Evolutionary conservation across 1,140 invertebrate genomes (phyloP).

Genomic region (Rhizoglyphus robini): DNA sequence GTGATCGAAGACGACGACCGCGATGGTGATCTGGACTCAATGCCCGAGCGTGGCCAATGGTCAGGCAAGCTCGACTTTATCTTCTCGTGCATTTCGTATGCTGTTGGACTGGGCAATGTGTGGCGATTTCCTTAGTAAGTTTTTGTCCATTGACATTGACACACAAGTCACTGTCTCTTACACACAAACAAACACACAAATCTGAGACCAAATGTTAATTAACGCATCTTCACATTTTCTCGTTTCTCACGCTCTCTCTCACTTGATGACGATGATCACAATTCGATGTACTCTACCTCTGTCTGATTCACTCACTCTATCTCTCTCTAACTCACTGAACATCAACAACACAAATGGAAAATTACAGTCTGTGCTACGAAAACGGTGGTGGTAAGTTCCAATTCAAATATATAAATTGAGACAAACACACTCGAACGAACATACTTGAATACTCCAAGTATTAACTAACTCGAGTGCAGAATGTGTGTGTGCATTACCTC

Average conservation of each 20-base stretch:
- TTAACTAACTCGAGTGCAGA: not conserved
- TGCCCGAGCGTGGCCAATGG: slow-evolving; percentile 55
- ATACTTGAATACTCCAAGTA: not conserved
- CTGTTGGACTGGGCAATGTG: slow-evolving; percentile 77
- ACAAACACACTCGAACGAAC: too few species aligned
- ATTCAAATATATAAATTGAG: too few species aligned
- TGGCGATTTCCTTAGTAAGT: slow-evolving; percentile 47
- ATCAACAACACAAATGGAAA: not conserved
- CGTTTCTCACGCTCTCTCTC: not conserved
- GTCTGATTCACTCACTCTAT: not conserved
- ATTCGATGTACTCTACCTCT: not conserved
- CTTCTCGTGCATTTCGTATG: slow-evolving; percentile 74
- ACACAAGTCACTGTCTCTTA: too few species aligned
- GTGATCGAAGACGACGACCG: not conserved
- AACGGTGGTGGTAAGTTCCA: slow-evolving; percentile 33
- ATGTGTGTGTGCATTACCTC: too few species aligned
- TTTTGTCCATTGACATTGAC: too few species aligned
- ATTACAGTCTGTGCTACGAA: slow-evolving; percentile 37
- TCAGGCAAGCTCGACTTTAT: slow-evolving; percentile 78
- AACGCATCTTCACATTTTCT: not conserved
- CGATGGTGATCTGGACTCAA: slow-evolving; percentile 27
- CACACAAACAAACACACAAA: too few species aligned
- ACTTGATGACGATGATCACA: not conserved
- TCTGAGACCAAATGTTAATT: not conserved
- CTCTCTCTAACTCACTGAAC: not conserved